These are phyloP conservation scores for Ochropleura leucogaster DNA, from an alignment of 2,888 invertebrate genomes.

Conservation along the genomic window DNA sequence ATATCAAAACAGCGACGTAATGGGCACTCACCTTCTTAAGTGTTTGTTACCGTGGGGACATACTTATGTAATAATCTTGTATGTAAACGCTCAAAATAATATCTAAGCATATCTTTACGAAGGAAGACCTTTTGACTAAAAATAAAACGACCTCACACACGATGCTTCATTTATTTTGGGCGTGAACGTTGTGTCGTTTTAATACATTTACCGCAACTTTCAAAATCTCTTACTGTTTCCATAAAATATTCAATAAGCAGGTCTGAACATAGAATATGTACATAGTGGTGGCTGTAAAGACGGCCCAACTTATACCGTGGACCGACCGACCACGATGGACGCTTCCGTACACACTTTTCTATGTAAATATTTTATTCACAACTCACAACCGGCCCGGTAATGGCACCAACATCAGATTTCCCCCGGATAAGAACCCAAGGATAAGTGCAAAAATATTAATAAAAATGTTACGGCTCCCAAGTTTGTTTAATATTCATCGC, in stretches of 20 bases:
- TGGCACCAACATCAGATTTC: conserved; percentile 71
- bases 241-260: conserved; percentile 60
- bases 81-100: conserved; percentile 13
- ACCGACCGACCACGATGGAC: conserved; percentile 23
- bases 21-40: neutral
- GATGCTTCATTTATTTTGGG: conserved; percentile 36
- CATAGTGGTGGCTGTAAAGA: conserved; percentile 33
- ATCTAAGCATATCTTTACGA: conserved; percentile 7
- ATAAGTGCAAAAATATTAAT: conserved; percentile 70
- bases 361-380: conserved; percentile 79
- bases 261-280: conserved; percentile 47
- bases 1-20: no score
- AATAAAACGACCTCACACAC: conserved; percentile 16
- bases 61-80: conserved; percentile 13
- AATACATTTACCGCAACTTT: conserved; percentile 29
- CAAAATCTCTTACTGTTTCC: conserved; percentile 27
- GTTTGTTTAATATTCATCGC: conserved; percentile 66
- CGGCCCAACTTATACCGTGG: conserved; percentile 40
- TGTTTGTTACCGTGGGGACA: conserved; percentile 5
- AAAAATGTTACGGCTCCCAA: conserved; percentile 57
- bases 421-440: conserved; percentile 55
- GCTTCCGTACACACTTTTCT: conserved; percentile 52
- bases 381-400: conserved; percentile 64
- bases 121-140: conserved; percentile 18
- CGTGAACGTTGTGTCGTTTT: conserved; percentile 19